A percentile compares a stretch with the other conserved stretches of the same genome.
phyloP scores from a whole-genome alignment of 2,888 invertebrate genomes.

The Morpho deidamia region DNA sequence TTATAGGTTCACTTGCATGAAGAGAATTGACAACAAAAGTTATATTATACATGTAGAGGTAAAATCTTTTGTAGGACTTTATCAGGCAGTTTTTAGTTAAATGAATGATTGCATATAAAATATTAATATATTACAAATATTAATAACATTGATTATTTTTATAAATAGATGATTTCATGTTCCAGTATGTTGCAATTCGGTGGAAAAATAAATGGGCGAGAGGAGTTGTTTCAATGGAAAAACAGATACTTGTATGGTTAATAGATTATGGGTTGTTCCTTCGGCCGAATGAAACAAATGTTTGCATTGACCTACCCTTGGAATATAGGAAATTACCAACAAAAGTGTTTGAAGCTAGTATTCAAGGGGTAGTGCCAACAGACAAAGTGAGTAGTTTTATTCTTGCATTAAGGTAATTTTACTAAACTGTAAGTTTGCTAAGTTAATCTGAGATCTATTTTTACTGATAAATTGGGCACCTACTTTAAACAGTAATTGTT shows the following conservation, averaged over 20 bases:
- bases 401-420: not conserved
- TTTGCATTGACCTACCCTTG: constrained; percentile 36
- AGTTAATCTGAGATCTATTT: too few species aligned
- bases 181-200: constrained; percentile 50
- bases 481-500: too few species aligned
- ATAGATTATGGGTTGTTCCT: constrained; percentile 45
- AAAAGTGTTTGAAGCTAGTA: constrained; percentile 52
- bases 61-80: too few species aligned
- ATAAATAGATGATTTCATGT: constrained; percentile 4
- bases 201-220: constrained; percentile 46
- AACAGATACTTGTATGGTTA: constrained; percentile 45
- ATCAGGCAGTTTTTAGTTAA: too few species aligned
- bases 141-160: too few species aligned
- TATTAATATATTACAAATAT: too few species aligned
- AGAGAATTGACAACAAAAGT: too few species aligned
- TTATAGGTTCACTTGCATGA: too few species aligned
- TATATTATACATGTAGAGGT: too few species aligned
- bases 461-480: too few species aligned
- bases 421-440: not conserved
- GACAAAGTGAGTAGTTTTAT: constrained; percentile 36
- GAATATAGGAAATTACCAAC: constrained; percentile 43
- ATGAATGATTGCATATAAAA: too few species aligned
- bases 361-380: constrained; percentile 49
- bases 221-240: constrained; percentile 43
- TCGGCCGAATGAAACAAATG: constrained; percentile 36